Evolutionary conservation across 2,113 vertebrate species (phyloP), one percentile per base, ranked within the genome.

Genomic region (Gnathonemus echidnorhynchus): DNA sequence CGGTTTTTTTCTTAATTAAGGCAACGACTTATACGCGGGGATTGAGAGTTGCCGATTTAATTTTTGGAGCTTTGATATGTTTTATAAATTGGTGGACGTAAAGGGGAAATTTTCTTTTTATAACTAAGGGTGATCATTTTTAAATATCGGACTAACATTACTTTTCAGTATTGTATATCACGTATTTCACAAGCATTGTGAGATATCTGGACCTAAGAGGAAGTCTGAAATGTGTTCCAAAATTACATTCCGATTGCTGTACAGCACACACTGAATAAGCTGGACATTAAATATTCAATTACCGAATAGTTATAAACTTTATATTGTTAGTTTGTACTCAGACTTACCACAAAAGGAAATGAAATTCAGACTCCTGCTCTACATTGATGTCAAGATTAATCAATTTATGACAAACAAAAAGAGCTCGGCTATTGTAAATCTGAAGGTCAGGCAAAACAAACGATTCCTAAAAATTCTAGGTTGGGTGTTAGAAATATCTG

Each of bases 21-120:
- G 62, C 66, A 77, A 52, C 45, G 15, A 52, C 80, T 80, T 66
- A 35, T 39, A 50, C 31, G 10, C 46, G 24, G 39, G 11, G 21
- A 88, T 39, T 7, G 74, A 83, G 83, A n/a, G 50, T 85, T 89
- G 80, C 24, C 88, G 19, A 21, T 62, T 24, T 53, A 53, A 27
- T 35, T 89, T 85, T 89, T 48, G 42, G 39, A 49, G 21, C 27
- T 88, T 90, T 45, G 24, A 42, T 42, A 49, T 90, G 66, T 89
- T 56, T 87, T 85, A 80, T 90, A 84, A 88, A 83, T 86, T 89
- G 74, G 48, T 90, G 70, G 83, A 89, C 35, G 49, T 39, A 80
- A 89, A 58, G 31, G 10, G 24, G 27, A 56, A 88, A 46, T 88
- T 56, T 74, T 85, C 85, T 90, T 86, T 21, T 42, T 87, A 8